These are phyloP conservation scores for Elanoides forficatus DNA, from an alignment of 2,113 vertebrate genomes.

Conservation along the genomic window DNA sequence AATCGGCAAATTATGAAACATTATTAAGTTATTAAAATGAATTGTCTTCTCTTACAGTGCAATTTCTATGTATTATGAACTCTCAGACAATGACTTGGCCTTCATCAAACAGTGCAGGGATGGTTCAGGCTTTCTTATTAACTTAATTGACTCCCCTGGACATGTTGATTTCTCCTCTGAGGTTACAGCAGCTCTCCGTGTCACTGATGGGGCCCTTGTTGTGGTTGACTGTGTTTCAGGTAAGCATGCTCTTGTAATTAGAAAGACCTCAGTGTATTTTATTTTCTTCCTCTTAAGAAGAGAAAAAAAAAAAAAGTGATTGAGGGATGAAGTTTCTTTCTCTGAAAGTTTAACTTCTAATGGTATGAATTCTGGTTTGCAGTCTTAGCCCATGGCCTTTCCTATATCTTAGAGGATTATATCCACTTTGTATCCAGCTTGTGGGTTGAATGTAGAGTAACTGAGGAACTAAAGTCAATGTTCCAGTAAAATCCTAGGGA, in stretches of 20 bases:
- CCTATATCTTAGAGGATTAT: background rate
- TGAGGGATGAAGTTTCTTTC: background rate
- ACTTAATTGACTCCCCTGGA: conserved; percentile 59
- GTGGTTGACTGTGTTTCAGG: conserved; percentile 60
- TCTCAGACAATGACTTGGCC: conserved; percentile 32
- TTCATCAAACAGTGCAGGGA: conserved; percentile 60
- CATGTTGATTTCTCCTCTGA: conserved; percentile 65
- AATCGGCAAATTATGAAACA: background rate
- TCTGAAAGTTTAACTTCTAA: background rate
- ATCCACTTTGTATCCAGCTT: background rate
- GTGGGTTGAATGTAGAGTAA: background rate
- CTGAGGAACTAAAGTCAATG: background rate
- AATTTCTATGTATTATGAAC: conserved; percentile 56
- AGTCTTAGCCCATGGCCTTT: background rate
- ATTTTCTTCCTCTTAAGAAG: background rate
- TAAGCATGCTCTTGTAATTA: background rate
- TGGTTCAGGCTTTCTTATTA: conserved; percentile 57
- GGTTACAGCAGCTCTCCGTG: conserved; percentile 54
- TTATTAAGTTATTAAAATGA: background rate
- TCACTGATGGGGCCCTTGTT: conserved; percentile 42
- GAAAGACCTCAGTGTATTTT: background rate
- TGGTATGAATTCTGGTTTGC: background rate
- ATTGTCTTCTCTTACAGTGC: background rate
- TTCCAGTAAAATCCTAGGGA: background rate
- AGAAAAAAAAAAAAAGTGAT: background rate